phyloP scores from a whole-genome alignment of 2,113 vertebrate genomes.

The Sander lucioperca region DNA sequence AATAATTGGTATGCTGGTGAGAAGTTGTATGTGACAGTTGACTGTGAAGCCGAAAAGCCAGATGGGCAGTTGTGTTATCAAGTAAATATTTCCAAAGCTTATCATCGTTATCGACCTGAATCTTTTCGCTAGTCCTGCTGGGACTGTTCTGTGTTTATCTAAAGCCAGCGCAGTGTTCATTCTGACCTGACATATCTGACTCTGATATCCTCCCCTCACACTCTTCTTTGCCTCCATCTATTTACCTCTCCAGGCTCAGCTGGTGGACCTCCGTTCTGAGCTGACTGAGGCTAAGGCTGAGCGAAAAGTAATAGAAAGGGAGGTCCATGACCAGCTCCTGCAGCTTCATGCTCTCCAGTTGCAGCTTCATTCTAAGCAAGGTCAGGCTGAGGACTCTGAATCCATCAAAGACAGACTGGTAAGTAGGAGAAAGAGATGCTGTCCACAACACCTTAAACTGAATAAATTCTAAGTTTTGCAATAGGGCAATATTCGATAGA shows the following conservation, averaged over 20 bases:
- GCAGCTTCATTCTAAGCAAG: constrained; percentile 93
- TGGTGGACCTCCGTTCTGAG: constrained; percentile 96
- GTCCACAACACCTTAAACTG: not conserved
- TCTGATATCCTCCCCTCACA: not conserved
- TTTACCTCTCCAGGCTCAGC: constrained; percentile 87
- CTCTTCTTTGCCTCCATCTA: not conserved
- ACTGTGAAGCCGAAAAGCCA: too few relatives aligned
- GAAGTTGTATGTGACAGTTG: too few relatives aligned
- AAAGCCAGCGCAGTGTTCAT: not conserved
- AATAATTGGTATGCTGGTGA: too few relatives aligned
- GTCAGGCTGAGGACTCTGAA: constrained; percentile 91
- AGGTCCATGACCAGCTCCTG: constrained; percentile 96
- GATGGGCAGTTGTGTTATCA: too few relatives aligned
- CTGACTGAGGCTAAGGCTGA: constrained; percentile 94
- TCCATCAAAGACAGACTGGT: constrained; percentile 96
- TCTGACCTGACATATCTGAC: not conserved
- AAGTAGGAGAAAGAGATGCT: constrained; percentile 54
- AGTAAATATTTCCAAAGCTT: too few relatives aligned
- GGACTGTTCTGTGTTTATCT: too few relatives aligned
- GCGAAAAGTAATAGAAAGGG: constrained; percentile 90
- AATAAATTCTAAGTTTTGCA: too few relatives aligned
- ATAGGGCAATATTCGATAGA: not conserved
- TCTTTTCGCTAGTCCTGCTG: too few relatives aligned
- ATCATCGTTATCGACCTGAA: too few relatives aligned
- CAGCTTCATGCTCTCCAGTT: constrained; percentile 96